Base-by-base conservation (phyloP, 2,113 vertebrate species). In the Halichoeres trimaculatus region DNA sequence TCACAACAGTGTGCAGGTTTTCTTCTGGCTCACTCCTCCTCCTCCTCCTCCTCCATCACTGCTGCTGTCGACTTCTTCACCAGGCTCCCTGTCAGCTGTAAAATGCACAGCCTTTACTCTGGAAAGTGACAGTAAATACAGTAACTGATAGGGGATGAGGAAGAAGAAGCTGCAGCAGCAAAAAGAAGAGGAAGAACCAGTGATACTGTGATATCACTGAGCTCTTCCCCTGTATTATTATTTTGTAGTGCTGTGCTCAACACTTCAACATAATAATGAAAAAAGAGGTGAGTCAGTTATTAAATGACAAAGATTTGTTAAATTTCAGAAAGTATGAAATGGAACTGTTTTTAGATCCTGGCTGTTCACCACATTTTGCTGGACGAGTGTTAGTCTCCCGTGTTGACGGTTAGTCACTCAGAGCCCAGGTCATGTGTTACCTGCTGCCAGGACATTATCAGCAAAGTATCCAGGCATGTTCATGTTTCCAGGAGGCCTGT, bases 401-500 rank as follows among this genome's bases (percentile, higher is more conserved):
- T 30, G 30, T 30, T 30, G 30, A 30, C 30, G 3, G n/a, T n/a
- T n/a, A n/a, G n/a, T 30, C 30, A 30, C 30, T 10, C 2, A 16
- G 4, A 43, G 4, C 17, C 16, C 17, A 6, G 43, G 16, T 45
- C 43, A 19, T 17, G 9, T 6, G 24, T 86, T 87, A 90, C 85
- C 74, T 89, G 7, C 12, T 16, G 53, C 66, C 2, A 78, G 85
- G 20, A 93, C 91, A 5, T 93, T 92, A 40, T 62, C 55, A 51
- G 80, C 52, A 19, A 87, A 94, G 72, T 78, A 59, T 11, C 40
- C 89, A 0, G 0, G 0, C 5, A 34, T 78, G 36, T 4, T 76
- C 17, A 90, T 76, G 86, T 94, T 94, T 8, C 93, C 93, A 2
- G 80, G 55, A 2, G 90, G 83, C 4, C 78, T 81, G 80, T 93